phyloP scores from a whole-genome alignment of 2,888 invertebrate species.

The Sarcophaga variegata region DNA sequence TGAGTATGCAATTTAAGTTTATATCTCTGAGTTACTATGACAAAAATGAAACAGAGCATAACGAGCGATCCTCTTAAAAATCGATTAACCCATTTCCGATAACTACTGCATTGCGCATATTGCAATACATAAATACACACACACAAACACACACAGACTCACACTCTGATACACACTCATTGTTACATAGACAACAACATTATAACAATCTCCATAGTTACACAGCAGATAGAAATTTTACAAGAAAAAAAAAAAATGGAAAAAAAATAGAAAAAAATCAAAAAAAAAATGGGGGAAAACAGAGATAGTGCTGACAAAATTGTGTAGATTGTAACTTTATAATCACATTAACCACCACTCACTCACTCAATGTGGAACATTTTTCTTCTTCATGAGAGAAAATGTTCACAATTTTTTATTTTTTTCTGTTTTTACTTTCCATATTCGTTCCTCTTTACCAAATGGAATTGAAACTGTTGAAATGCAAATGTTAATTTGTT shows the following conservation, averaged over 20 bases:
- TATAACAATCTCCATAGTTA: slow-evolving; percentile 50
- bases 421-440: not conserved
- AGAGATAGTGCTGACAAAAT: not conserved
- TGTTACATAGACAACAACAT: slow-evolving; percentile 5
- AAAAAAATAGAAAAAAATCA: not conserved
- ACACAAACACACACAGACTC: slow-evolving; percentile 5
- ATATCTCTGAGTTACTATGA: slow-evolving; percentile 63
- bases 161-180: not conserved
- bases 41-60: slow-evolving; percentile 76
- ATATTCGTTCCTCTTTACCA: not conserved
- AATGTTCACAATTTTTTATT: not conserved
- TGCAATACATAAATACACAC: slow-evolving; percentile 49
- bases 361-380: slow-evolving; percentile 25
- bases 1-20: slow-evolving; percentile 7
- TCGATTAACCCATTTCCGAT: slow-evolving; percentile 81
- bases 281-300: not conserved
- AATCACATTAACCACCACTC: slow-evolving; percentile 38
- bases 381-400: not conserved
- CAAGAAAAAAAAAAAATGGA: slow-evolving; percentile 10
- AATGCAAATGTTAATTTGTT: not conserved
- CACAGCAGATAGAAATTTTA: slow-evolving; percentile 49
- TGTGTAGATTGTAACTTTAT: slow-evolving; percentile 35
- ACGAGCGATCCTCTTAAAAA: slow-evolving; percentile 79
- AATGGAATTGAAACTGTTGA: not conserved
- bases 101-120: slow-evolving; percentile 79